Evolutionary conservation across 2,113 vertebrate genomes (phyloP).

Genomic region (Forbesichthys papilliferus): DNA sequence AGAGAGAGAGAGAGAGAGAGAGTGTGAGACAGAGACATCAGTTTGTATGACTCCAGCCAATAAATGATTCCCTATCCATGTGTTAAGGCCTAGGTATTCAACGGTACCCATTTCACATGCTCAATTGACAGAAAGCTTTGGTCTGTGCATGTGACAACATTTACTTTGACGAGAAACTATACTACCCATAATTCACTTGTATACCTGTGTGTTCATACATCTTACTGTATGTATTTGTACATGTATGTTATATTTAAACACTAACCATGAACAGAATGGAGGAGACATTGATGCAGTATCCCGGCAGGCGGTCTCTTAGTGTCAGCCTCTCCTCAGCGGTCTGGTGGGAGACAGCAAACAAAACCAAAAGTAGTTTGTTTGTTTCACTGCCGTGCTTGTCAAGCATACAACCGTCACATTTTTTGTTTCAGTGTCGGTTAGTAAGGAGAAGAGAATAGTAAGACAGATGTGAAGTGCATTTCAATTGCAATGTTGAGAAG

Average conservation of each 20-base stretch:
- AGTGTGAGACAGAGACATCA: neutral
- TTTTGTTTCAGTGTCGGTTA: too few species aligned
- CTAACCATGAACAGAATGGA: conserved; percentile 94
- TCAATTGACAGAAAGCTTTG: too few species aligned
- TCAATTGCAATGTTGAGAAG: too few species aligned
- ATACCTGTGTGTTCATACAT: neutral
- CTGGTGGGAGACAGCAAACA: conserved; percentile 33
- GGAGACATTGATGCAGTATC: conserved; percentile 89
- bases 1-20: neutral
- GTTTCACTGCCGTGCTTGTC: too few species aligned
- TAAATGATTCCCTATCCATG: too few species aligned
- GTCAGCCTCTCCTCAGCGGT: conserved; percentile 84
- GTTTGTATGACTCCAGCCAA: neutral
- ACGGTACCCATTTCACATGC: too few species aligned
- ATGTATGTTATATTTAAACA: neutral
- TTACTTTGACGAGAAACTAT: too few species aligned
- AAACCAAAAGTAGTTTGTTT: neutral
- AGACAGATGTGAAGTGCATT: too few species aligned
- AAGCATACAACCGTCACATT: too few species aligned
- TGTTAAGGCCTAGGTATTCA: too few species aligned
- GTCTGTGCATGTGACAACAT: too few species aligned
- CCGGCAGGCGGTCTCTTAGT: conserved; percentile 90
- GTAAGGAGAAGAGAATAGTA: too few species aligned
- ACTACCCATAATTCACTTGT: neutral
- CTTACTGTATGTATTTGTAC: neutral